Evolutionary conservation across 2,113 vertebrate species (phyloP), one percentile per base, ranked within the genome.

Genomic region (Triplophysa siluroides): DNA sequence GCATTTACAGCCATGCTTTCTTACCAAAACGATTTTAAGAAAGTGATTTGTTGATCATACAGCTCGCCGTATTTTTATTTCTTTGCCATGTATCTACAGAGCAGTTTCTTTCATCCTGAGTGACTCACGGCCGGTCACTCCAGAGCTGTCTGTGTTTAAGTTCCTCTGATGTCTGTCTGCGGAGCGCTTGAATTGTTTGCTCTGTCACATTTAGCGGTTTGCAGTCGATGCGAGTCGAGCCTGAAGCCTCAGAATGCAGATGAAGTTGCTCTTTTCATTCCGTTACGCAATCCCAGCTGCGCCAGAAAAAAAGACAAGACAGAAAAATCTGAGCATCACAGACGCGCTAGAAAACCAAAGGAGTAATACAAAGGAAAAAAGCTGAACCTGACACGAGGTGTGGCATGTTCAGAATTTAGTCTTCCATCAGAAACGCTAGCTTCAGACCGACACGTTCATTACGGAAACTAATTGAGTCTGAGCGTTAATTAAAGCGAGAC

Each of bases 401-500:
- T 47, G 58, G 58, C 41, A 43, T 75, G 8, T 76, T 68, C 70
- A 29, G 33, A 65, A 68, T 56, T 11, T 60, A 29, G 86, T 81
- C 88, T 80, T 86, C 58, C 74, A 72, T 54, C 62, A 6, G 8
- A 62, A 58, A 71, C 43, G 18, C 66, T 26, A 64, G 50, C 70
- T 85, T 81, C 65, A 60, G 87, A 66, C 72, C 81, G 89, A 62
- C 74, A 73, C 78, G 86, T 26, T 82, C 81, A 86, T 76, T 64
- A 86, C 78, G 86, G 82, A 75, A 78, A 79, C 82, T 68, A 66
- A 65, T 74, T 38, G 75, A 81, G 83, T 81, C 78, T 72, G 77
- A 85, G 86, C 81, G 45, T 82, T 89, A 87, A 90, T 90, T 90
- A 85, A 77, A 87, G 85, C 84, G 60, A 71, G 81, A 81, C 76